Evolutionary conservation across 2,113 vertebrate species (phyloP).

Genomic region (Athene noctua): DNA sequence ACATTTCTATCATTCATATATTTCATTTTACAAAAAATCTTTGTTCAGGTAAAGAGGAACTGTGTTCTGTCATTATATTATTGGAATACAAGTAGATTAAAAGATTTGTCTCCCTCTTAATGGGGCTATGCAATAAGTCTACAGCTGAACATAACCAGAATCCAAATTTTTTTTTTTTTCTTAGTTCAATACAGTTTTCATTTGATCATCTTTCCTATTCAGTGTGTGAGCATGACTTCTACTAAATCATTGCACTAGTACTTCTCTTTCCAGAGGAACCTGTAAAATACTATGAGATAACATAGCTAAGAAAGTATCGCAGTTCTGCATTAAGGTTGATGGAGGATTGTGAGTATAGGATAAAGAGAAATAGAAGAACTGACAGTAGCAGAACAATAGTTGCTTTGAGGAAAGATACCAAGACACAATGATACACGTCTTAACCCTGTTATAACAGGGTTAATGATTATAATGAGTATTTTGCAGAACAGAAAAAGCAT

Average conservation of each 20-base stretch:
- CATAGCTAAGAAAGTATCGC: not conserved
- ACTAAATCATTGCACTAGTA: not conserved
- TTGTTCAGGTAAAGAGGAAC: not conserved
- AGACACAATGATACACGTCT: not conserved
- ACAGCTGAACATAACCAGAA: not conserved
- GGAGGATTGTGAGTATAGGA: not conserved
- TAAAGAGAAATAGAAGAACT: not conserved
- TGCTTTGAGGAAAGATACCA: not conserved
- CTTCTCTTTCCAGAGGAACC: not conserved
- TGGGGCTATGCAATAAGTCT: not conserved
- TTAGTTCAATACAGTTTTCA: not conserved
- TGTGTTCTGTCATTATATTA: not conserved
- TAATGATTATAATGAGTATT: not conserved
- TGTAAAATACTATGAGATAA: not conserved
- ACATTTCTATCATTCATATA: not conserved
- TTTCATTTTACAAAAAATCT: not conserved
- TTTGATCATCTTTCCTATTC: not conserved
- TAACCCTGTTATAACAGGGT: not conserved
- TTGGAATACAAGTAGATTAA: not conserved
- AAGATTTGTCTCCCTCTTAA: not conserved
- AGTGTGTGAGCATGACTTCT: not conserved
- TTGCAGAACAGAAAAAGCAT: not conserved
- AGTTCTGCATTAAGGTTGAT: not conserved
- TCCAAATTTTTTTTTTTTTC: not conserved
- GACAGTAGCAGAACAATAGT: not conserved